These are phyloP conservation scores for Eupsittula cactorum DNA, from an alignment of 2,113 vertebrate species.

Conservation along the genomic window DNA sequence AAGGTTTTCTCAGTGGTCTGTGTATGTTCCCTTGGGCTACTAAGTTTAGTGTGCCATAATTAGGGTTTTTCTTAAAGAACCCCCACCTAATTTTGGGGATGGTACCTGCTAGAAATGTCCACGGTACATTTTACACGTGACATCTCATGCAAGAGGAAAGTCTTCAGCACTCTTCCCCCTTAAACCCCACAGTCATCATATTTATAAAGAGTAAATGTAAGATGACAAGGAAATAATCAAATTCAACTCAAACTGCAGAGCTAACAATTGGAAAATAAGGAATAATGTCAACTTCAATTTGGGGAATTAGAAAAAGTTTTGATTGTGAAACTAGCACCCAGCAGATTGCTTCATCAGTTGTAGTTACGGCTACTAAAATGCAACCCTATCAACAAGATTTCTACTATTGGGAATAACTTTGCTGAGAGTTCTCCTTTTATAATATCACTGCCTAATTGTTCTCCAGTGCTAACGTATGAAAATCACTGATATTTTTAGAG, in stretches of 20 bases:
- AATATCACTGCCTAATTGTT: background rate
- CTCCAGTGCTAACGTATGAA: conserved; percentile 6
- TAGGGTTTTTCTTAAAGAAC: background rate
- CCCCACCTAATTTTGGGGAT: background rate
- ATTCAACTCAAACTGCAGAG: background rate
- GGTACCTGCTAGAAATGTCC: background rate
- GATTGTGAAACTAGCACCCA: background rate
- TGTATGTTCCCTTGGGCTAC: background rate
- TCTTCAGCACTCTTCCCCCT: background rate
- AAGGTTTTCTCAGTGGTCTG: conserved; percentile 4
- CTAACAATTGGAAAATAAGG: background rate
- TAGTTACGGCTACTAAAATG: background rate
- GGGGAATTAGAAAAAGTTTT: background rate
- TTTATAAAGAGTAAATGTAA: background rate
- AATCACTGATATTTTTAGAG: conserved; percentile 28
- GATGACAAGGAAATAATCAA: background rate
- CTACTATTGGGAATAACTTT: background rate
- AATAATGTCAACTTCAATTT: background rate
- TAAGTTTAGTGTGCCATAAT: conserved; percentile 16
- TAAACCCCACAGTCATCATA: background rate
- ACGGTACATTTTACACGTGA: background rate
- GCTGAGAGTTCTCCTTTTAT: background rate
- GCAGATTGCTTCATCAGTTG: background rate
- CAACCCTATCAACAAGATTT: background rate
- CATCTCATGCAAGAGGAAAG: background rate